Evolutionary conservation across 2,113 vertebrate genomes (phyloP), one percentile per base, ranked within the genome.

Genomic region (Furnarius figulus): DNA sequence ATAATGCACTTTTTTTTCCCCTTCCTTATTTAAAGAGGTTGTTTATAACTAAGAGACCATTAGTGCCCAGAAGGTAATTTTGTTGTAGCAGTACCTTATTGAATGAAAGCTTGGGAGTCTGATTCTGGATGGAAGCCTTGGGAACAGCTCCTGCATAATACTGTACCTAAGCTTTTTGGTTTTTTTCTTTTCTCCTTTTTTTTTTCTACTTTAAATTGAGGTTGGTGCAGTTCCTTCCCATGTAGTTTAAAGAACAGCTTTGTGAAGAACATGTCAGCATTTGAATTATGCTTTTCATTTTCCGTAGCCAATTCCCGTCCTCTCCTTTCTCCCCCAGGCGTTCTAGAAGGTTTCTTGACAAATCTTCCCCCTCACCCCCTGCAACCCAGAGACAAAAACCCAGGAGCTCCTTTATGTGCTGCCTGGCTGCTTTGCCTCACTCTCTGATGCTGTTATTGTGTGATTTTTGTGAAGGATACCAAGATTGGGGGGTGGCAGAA

Each of bases 231-330:
- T 75, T 89, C 61, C 39, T 94, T 96, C 84, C 73, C 55, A 20
- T 93, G 70, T 28, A 77, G 62, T 73, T 90, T 53, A 63, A 85
- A 24, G 79, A 95, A 67, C 74, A 79, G 84, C 65, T 85, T 58
- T 56, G 72, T 84, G 95, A 78, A 78, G 68, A 74, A 68, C 76
- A 22, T 58, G 78, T 90, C 85, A 55, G 75, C 39, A 5, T 89
- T 77, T 76, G 85, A 96, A 93, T 90, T 80, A 93, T 53, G 68
- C 63, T 95, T 91, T 83, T 91, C 76, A 85, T 95, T 96, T 92
- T 14, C 65, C 3, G 18, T 6, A 92, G 70, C 79, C 61, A 37
- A 8, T 95, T 91, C 79, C 50, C 44, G 61, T 67, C 35, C 44
- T 78, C 52, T 73, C 85, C 65, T 86, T 63, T 84, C 35, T 58